Conservation (phyloP, 1,140 invertebrate genomes). For the Tetragnatha versicolor region DNA sequence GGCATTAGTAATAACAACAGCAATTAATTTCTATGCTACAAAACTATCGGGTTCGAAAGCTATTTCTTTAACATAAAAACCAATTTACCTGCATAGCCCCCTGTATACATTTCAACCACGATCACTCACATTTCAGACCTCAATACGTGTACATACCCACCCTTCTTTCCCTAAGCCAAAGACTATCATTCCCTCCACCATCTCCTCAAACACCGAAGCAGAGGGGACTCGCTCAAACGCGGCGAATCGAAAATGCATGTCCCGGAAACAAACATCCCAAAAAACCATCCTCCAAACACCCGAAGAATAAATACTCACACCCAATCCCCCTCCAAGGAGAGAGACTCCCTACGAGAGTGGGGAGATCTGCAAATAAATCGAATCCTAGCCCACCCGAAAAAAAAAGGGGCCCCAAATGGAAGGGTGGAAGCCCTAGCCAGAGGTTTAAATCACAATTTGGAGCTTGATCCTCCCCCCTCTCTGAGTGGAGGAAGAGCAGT, state of each 20-base stretch:
- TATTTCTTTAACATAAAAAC: no score
- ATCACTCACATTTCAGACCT: no score
- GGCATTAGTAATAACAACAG: no score
- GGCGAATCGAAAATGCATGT: slow-evolving; percentile 49
- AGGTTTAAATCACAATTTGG: slow-evolving; percentile 54
- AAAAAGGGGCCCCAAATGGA: slow-evolving; percentile 1
- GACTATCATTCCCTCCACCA: background rate
- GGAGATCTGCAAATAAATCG: slow-evolving; percentile 49
- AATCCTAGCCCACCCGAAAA: slow-evolving; percentile 7
- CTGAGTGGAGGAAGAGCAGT: slow-evolving; percentile 22
- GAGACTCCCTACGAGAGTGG: background rate
- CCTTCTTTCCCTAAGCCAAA: background rate
- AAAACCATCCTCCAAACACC: background rate
- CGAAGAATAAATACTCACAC: slow-evolving; percentile 44
- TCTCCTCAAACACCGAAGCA: no score
- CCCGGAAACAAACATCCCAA: background rate
- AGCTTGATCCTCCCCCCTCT: slow-evolving; percentile 31
- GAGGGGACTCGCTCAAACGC: background rate
- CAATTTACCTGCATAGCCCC: no score
- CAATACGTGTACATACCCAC: background rate
- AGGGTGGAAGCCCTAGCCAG: background rate
- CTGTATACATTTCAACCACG: no score
- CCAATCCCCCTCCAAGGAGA: background rate
- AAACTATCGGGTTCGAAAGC: no score
- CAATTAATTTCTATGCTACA: no score